These are phyloP conservation scores for Patella depressa DNA, from an alignment of 2,888 invertebrate species.

Conservation along the genomic window DNA sequence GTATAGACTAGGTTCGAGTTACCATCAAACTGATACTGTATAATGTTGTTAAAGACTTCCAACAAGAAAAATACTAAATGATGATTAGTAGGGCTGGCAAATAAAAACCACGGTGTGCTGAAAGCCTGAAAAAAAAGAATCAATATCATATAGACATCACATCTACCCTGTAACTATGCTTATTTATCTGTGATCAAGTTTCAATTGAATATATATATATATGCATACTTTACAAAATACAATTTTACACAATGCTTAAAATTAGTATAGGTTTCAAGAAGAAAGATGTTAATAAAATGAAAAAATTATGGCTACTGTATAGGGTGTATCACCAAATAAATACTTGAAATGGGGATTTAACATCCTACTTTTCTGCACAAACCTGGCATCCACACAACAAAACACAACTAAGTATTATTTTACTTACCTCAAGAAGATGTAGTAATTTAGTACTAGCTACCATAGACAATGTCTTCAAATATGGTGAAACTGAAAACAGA, in stretches of 20 bases:
- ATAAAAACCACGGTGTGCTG: conserved; percentile 99
- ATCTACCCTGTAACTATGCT: not conserved
- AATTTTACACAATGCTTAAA: no score
- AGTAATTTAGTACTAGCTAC: conserved; percentile 97
- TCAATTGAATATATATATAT: no score
- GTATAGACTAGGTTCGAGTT: conserved; percentile 99
- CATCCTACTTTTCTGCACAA: no score
- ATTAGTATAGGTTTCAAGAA: no score
- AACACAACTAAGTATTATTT: conserved; percentile 4
- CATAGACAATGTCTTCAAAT: conserved; percentile 98
- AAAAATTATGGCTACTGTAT: no score
- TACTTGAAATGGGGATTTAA: conserved; percentile 1
- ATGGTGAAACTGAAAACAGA: conserved; percentile 88
- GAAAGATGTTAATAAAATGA: no score
- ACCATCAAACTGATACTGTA: conserved; percentile 99
- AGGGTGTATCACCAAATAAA: not conserved
- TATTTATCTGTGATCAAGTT: no score
- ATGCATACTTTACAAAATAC: no score
- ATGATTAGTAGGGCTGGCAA: conserved; percentile 95
- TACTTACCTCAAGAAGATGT: conserved; percentile 85
- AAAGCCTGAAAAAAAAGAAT: conserved; percentile 78
- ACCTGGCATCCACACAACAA: no score
- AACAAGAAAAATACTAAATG: conserved; percentile 98
- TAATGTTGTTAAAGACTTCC: conserved; percentile 99
- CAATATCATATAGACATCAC: not conserved